Evolutionary conservation across 2,113 vertebrate genomes (phyloP).

Genomic region (Cichladusa arquata): DNA sequence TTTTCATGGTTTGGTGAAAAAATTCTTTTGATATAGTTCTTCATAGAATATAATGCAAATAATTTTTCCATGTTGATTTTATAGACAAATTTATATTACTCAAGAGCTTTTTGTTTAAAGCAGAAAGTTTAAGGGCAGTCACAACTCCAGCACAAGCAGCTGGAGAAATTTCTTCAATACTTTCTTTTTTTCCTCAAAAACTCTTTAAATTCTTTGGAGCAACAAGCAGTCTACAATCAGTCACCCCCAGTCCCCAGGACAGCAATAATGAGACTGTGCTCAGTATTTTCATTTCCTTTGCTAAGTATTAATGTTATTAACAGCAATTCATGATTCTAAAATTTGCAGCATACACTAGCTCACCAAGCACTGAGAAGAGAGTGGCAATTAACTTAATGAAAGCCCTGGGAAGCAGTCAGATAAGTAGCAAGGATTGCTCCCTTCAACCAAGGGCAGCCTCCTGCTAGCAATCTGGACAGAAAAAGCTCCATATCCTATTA

Average conservation of each 20-base stretch:
- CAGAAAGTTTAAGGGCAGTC: neutral
- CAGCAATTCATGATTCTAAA: neutral
- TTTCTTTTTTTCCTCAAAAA: neutral
- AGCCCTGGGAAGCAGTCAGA: neutral
- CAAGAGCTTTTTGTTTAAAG: neutral
- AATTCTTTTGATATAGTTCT: neutral
- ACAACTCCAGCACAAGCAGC: neutral
- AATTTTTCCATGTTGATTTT: neutral
- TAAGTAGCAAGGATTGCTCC: neutral
- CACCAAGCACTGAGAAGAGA: neutral
- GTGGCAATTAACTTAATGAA: conserved; percentile 16
- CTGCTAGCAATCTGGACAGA: neutral
- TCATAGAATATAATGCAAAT: neutral
- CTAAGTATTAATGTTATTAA: neutral
- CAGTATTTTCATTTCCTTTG: neutral
- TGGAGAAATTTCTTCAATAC: neutral
- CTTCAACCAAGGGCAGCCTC: neutral
- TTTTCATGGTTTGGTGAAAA: neutral
- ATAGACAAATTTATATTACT: neutral
- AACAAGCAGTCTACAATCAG: neutral
- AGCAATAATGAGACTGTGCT: neutral
- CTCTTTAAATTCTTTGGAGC: neutral
- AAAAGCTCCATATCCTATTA: conserved; percentile 34
- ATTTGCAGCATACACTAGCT: neutral
- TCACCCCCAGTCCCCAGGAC: neutral